Conservation (phyloP, 2,888 invertebrate species). For the Pilophorus perplexus region DNA sequence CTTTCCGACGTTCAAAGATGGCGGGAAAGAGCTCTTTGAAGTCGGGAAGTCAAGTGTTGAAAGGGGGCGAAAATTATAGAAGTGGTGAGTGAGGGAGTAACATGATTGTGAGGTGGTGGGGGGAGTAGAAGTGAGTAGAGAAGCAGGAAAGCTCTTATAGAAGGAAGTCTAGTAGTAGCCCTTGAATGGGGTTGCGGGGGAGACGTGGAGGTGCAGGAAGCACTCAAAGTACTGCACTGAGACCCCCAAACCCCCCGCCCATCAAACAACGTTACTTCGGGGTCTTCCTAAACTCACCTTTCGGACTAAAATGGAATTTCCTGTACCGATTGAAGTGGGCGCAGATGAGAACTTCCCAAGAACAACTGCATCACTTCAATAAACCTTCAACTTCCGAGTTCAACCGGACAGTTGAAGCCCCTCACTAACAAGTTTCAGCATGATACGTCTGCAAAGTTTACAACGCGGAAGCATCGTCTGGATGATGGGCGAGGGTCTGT, state of each 20-base stretch:
- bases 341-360: not conserved
- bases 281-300: too few species aligned
- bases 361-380: not conserved
- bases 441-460: too few species aligned
- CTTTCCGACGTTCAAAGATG: too few species aligned
- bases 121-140: not conserved
- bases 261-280: too few species aligned
- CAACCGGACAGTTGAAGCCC: not conserved
- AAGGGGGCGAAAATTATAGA: too few species aligned
- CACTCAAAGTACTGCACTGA: conserved; percentile 31
- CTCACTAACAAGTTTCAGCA: too few species aligned
- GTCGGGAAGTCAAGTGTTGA: too few species aligned
- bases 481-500: too few species aligned
- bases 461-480: too few species aligned
- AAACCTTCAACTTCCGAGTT: not conserved
- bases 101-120: too few species aligned
- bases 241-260: conserved; percentile 9
- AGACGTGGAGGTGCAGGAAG: conserved; percentile 16
- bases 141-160: conserved; percentile 14
- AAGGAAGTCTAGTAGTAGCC: conserved; percentile 32
- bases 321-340: not conserved
- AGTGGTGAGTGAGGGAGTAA: too few species aligned
- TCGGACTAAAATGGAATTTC: not conserved
- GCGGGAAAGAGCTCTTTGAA: too few species aligned
- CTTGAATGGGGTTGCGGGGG: conserved; percentile 16